Percentiles rank a stretch among this genome's conserved stretches.
These are phyloP conservation scores for Rhabdomys pumilio DNA, from an alignment of 2,797 vertebrate species.

Conservation along the genomic window DNA sequence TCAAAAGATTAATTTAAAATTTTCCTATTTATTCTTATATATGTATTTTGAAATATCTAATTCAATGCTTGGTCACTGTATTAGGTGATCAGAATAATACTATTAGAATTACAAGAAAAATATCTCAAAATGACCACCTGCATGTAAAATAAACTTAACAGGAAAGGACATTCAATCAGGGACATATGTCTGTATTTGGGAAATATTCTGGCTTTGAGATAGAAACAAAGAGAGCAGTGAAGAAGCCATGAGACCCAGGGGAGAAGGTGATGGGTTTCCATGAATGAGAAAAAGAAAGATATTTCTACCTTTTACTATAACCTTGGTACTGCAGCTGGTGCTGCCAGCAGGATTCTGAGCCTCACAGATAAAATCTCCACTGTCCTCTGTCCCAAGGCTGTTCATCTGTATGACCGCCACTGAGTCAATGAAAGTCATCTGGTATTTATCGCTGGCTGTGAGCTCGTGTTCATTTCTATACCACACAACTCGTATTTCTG, in stretches of 20 bases:
- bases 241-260: neutral
- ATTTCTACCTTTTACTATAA: conserved; percentile 97
- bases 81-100: conserved; percentile 13
- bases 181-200: neutral
- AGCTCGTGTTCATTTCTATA: conserved; percentile 97
- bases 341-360: conserved; percentile 97
- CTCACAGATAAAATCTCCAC: conserved; percentile 98
- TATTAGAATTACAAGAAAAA: conserved; percentile 34
- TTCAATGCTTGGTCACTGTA: conserved; percentile 14
- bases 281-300: conserved; percentile 16
- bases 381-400: conserved; percentile 92
- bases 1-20: conserved; percentile 47
- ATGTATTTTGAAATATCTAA: conserved; percentile 6
- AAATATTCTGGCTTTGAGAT: conserved; percentile 7
- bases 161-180: neutral
- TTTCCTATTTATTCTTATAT: neutral
- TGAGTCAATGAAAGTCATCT: conserved; percentile 94
- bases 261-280: neutral
- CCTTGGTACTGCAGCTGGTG: conserved; percentile 96
- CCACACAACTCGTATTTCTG: conserved; percentile 95
- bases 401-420: conserved; percentile 95
- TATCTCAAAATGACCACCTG: conserved; percentile 43
- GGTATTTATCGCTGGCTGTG: conserved; percentile 92
- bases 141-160: conserved; percentile 3
- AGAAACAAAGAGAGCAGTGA: conserved; percentile 37